A percentile compares a stretch with the other conserved stretches of the same genome.
Evolutionary conservation across 2,888 invertebrate species (phyloP).

Genomic region (Leucophenga montana): DNA sequence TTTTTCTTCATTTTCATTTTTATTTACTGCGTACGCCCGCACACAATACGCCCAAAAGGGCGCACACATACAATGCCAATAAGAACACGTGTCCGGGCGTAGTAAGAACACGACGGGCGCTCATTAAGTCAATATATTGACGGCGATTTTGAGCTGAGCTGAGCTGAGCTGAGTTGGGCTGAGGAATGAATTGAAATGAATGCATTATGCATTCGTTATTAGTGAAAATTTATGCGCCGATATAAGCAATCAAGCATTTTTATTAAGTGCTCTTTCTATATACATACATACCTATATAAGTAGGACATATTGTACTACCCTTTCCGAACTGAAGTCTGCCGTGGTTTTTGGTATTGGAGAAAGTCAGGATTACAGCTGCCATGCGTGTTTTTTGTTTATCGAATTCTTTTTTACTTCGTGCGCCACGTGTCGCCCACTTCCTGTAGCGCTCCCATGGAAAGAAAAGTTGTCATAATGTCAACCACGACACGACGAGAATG

Average conservation of each 20-base stretch:
- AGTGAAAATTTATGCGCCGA: background rate
- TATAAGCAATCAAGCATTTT: slow-evolving; percentile 22
- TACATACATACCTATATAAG: too few species aligned
- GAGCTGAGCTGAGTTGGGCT: background rate
- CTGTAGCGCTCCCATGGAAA: background rate
- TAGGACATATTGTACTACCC: too few species aligned
- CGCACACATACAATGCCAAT: slow-evolving; percentile 5
- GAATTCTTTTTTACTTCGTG: background rate
- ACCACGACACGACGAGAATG: background rate
- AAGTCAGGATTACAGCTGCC: slow-evolving; percentile 14
- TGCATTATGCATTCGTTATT: slow-evolving; percentile 1
- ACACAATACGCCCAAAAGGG: slow-evolving; percentile 3
- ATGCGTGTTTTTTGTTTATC: background rate
- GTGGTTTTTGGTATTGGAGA: slow-evolving; percentile 13
- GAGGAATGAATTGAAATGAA: background rate
- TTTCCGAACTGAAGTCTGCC: background rate
- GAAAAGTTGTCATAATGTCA: too few species aligned
- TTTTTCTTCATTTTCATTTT: too few species aligned
- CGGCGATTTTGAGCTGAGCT: background rate
- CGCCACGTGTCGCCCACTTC: slow-evolving; percentile 25
- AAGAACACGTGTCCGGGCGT: slow-evolving; percentile 18
- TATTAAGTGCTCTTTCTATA: slow-evolving; percentile 7
- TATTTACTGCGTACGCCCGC: too few species aligned
- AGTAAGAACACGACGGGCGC: background rate
- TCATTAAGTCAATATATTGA: slow-evolving; percentile 22